Base-by-base conservation (phyloP, 1,140 invertebrate genomes). In the Elymnias hypermnestra region DNA sequence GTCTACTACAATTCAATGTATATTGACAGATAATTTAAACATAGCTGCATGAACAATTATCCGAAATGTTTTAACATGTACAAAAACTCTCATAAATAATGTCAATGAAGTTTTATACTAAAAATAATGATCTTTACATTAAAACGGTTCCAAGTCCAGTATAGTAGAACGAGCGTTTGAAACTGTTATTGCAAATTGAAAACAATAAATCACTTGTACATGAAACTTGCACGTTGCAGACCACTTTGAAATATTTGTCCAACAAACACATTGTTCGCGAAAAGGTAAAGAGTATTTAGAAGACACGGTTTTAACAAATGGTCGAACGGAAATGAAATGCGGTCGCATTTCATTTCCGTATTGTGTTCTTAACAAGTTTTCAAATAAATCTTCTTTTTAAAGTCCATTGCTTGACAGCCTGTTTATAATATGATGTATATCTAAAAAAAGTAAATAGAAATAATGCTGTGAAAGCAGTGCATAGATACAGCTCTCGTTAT, bases 251-350 rank as follows among this genome's bases (percentile, higher is more conserved):
- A 47, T 57, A 51, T 57, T 57, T 57, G 54, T 49, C 53, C 39
- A 41, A 49, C 54, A 61, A 61, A 61, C 50, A 56, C 26, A 60
- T 53, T 46, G 46, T 53, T 51, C 36, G 47, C 44, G 52, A 46
- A 28, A 45, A 28, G 44, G 53, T 26, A 45, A 53, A 57, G 39
- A 43, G 44, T 37, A 49, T 45, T 53, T 37, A 53, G 10, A 29
- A 4, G 26, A 29, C 26, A 29, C 26, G 26, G 9, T 29, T 13
- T 29, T 29, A 57, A 56, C 53, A 49, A 57, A 53, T 49, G 51
- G 21, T 28, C 19, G 14, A n/a, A 37, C 35, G 39, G 47, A 50
- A 42, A 50, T 22, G 39, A 29, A 22, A 22, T 25, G 39, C 22
- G 29, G 29, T 33, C 38, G 33, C 39, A 28, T 35, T n/a, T n/a